These are phyloP conservation scores for Drosophila ochracea DNA, from an alignment of 2,888 invertebrate genomes.

Conservation along the genomic window DNA sequence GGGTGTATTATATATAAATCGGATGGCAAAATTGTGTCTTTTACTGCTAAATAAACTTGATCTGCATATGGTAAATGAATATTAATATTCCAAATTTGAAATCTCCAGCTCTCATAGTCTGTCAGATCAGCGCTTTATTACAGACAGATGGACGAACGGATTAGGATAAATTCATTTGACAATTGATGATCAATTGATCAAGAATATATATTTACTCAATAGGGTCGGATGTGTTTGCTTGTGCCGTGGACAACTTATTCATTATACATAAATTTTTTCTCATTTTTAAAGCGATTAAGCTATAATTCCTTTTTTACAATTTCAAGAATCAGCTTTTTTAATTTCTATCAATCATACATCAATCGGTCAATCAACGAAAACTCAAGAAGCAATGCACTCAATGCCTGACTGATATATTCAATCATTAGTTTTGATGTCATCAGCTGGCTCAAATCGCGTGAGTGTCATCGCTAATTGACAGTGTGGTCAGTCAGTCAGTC, in stretches of 20 bases:
- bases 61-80: no score
- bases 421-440: background rate
- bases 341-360: background rate
- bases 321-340: background rate
- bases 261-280: no score
- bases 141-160: background rate
- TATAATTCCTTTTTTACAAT: background rate
- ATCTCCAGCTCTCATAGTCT: background rate
- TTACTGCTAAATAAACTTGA: background rate
- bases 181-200: background rate
- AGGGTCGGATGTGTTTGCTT: background rate
- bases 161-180: background rate
- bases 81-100: no score
- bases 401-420: background rate
- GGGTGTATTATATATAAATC: no score
- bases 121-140: background rate
- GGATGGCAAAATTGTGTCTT: background rate
- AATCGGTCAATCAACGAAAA: background rate
- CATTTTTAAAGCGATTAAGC: background rate
- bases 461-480: constrained; percentile 40
- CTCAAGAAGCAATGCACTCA: background rate
- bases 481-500: constrained; percentile 22
- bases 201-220: background rate
- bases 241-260: background rate
- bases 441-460: background rate